Percentiles rank a stretch among this genome's conserved stretches.
Evolutionary conservation across 2,113 vertebrate species (phyloP).

Genomic region (Elgaria multicarinata): DNA sequence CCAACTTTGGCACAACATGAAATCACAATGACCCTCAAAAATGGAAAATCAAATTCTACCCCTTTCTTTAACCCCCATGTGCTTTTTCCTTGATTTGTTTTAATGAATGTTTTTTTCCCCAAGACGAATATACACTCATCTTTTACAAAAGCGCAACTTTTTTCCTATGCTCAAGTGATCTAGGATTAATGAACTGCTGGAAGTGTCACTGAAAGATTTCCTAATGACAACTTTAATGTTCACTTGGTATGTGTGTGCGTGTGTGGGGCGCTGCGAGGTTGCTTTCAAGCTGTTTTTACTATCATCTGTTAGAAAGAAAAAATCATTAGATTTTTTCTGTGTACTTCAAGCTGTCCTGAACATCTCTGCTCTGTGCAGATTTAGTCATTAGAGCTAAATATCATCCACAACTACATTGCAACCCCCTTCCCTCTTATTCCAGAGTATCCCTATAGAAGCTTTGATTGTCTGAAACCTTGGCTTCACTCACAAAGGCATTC

Average conservation of each 20-base stretch:
- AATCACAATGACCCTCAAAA: neutral
- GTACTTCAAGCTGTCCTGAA: slow-evolving; percentile 17
- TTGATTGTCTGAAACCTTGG: neutral
- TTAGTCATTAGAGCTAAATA: slow-evolving; percentile 13
- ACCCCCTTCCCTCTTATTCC: neutral
- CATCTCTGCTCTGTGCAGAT: neutral
- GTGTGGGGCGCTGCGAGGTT: neutral
- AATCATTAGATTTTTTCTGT: slow-evolving; percentile 15
- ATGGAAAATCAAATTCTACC: neutral
- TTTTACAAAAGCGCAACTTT: neutral
- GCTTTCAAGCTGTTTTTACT: slow-evolving; percentile 10
- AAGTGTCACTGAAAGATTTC: neutral
- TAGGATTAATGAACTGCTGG: slow-evolving; percentile 12
- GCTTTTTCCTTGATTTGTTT: neutral
- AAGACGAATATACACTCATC: neutral
- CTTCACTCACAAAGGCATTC: neutral
- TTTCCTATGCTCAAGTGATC: slow-evolving; percentile 6
- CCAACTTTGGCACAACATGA: neutral
- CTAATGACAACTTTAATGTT: slow-evolving; percentile 11
- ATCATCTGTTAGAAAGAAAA: slow-evolving; percentile 7
- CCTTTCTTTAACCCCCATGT: neutral
- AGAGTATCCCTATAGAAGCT: neutral
- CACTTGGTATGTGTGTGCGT: neutral
- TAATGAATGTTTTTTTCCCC: too few species aligned
- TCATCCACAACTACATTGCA: neutral